A percentile compares a stretch with the other conserved stretches of the same genome.
These are phyloP conservation scores for Eupeodes corollae DNA, from an alignment of 1,140 invertebrate species.

Conservation along the genomic window DNA sequence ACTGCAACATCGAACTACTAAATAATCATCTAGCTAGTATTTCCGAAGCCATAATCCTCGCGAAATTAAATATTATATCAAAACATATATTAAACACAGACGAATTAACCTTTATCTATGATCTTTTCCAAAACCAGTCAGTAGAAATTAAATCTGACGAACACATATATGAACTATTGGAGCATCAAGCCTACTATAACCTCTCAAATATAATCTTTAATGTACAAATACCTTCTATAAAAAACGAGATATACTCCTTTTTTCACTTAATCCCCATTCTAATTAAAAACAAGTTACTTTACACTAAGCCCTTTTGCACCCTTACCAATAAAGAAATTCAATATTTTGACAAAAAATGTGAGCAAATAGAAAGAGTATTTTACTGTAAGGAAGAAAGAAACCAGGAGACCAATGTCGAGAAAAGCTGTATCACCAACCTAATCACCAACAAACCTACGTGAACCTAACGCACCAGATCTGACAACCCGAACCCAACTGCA, in stretches of 20 bases:
- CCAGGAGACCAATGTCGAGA: no score
- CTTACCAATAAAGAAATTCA: no score
- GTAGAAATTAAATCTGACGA: background rate
- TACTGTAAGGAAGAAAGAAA: no score
- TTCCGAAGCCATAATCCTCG: background rate
- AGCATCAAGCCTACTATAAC: conserved; percentile 5
- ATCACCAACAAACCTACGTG: no score
- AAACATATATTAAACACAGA: background rate
- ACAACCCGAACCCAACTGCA: no score
- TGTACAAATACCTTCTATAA: background rate
- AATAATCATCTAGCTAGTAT: background rate
- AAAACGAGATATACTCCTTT: background rate
- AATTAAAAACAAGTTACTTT: no score
- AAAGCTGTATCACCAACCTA: no score
- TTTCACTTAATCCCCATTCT: conserved; percentile 2
- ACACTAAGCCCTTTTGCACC: no score
- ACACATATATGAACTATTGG: background rate
- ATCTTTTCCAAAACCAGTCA: background rate
- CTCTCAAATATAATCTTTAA: conserved; percentile 4
- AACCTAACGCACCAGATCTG: no score
- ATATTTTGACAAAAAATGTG: no score
- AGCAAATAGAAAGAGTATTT: no score
- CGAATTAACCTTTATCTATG: background rate
- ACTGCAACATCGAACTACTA: background rate
- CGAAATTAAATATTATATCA: background rate